Base-by-base conservation (phyloP, 1,140 invertebrate species). In the Cherax quadricarinatus region DNA sequence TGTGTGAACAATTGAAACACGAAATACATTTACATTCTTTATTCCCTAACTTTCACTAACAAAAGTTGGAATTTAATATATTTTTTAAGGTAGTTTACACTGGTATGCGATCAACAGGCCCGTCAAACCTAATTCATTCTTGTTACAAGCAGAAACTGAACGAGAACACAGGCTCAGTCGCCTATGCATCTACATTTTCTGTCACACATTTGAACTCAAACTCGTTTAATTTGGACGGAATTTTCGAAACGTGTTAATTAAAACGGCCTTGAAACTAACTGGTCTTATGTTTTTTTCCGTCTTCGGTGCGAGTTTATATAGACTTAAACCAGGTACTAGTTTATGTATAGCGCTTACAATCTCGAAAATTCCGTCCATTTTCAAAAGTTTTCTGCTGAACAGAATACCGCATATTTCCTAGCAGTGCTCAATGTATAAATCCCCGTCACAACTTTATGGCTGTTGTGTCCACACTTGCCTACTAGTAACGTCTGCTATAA, bases 381-480 rank as follows among this genome's bases (percentile, higher is more conserved):
- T 4, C 62, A 6, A 12, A 66, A 3, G 12, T 66, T 66, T 53
- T 10, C 70, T 60, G 53, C 49, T n/a, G 49, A 48, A 81, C 41
- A 49, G 79, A 81, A 81, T 53, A 10, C 21, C 18, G 51, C 80
- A 49, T 82, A 82, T 82, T 14, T 82, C 80, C 80, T 82, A 82
- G 80, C 80, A 53, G 80, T 53, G 80, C 80, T 60, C 9, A 57
- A 57, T 57, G n/a, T 24, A 3, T 51, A 10, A 4, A 18, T n/a
- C 30, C 14, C 79, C 78, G 9, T 41, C 10, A 16, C 10, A 7
- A 41, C 16, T 16, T 10, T 14, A 18, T 48, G 14, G 30, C 21
- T 49, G 79, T 12, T 81, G 49, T 81, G 10, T 82, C 49, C 80
- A 49, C 21, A 82, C 21, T 53, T 51, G 53, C 80, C 49, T 60